A percentile compares a stretch with the other conserved stretches of the same genome.
Conservation (phyloP, 2,888 invertebrate species). For the Oscheius myriophilus region DNA sequence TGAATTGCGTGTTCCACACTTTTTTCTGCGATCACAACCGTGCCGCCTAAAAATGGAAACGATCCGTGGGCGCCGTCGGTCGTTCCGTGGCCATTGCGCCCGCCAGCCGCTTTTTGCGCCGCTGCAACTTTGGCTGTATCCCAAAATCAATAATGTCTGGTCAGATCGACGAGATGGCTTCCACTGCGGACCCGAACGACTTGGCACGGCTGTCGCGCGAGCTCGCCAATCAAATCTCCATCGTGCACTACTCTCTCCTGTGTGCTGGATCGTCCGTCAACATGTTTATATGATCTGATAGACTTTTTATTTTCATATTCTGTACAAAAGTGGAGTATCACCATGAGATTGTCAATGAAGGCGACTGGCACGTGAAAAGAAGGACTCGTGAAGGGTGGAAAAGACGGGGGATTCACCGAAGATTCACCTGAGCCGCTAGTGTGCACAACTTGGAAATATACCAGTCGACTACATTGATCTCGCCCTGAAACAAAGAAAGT, state of each 20-base stretch:
- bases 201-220: conserved; percentile 10
- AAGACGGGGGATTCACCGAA: conserved; percentile 1
- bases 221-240: conserved; percentile 28
- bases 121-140: background rate
- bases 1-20: no score
- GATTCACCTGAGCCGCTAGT: conserved; percentile 12
- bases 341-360: no score
- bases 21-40: no score
- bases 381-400: no score
- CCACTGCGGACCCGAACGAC: background rate
- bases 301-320: no score
- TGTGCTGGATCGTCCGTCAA: conserved; percentile 22
- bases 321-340: no score
- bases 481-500: conserved; percentile 15
- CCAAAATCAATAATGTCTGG: background rate
- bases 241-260: conserved; percentile 28
- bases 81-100: no score
- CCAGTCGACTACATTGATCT: conserved; percentile 9
- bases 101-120: background rate
- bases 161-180: conserved; percentile 22
- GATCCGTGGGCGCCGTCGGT: no score
- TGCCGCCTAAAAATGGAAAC: no score
- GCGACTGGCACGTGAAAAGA: no score
- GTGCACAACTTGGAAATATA: conserved; percentile 5
- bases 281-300: conserved; percentile 14